Evolutionary conservation across 2,888 invertebrate genomes (phyloP), one percentile per base, ranked within the genome.

Genomic region (Megaustenia siamemsis): DNA sequence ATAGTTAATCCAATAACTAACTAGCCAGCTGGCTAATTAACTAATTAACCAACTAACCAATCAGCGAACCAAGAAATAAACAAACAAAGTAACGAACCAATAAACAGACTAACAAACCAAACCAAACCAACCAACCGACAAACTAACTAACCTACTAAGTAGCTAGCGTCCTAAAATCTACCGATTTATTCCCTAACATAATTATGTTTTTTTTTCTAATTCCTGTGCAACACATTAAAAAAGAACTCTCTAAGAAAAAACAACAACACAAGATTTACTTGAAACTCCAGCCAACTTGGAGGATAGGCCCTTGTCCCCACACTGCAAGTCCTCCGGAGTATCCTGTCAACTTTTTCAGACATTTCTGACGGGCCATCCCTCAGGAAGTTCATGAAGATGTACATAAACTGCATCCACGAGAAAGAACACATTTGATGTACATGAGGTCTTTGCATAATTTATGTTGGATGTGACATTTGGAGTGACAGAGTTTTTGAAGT

Each of bases 291-390:
- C 92, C 92, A 92, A 86, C 92, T 91, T 24, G 92, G 91, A 5
- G 92, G 91, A 66, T 90, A 91, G 1, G 90, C 90, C 28, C 92
- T 82, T 4, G 92, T 92, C 0, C 92, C 92, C 12, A 87, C 89
- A 32, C 89, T 84, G 68, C 90, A 90, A 0, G 92, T 91, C 15
- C 92, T 80, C n/a, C 92, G 83, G 32, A 91, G 82, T 24, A 90
- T 63, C 21, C 88, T 79, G 66, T 91, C 92, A 1, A 90, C 90
- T 68, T 90, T 88, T 75, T 90, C 89, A 0, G 92, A 88, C 86
- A 90, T 89, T 53, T 91, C 91, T 24, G 87, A 76, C 1, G 90
- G 89, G 0, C 91, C 90, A 21, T 91, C 91, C 66, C 84, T 84
- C 35, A 92, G 86, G 71, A 92, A 91, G 77, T 88, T 87, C 18